Percentiles rank a stretch among this genome's conserved stretches.
phyloP scores from a whole-genome alignment of 2,113 vertebrate genomes.

The Strigops habroptila region DNA sequence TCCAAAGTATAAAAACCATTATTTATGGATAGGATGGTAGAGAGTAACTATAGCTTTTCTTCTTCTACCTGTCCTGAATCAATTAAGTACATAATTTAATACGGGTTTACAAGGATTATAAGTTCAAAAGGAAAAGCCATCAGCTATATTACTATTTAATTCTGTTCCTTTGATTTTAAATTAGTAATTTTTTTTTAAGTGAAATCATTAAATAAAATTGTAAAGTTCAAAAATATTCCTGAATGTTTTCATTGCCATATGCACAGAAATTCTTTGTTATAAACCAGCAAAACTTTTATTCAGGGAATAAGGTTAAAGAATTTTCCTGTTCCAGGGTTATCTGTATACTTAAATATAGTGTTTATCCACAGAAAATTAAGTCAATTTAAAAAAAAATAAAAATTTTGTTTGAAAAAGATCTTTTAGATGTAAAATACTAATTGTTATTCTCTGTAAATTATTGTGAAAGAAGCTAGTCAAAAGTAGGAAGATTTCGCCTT shows the following conservation, averaged over 20 bases:
- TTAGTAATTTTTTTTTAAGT: not conserved
- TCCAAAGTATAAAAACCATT: not conserved
- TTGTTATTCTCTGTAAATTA: not conserved
- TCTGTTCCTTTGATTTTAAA: not conserved
- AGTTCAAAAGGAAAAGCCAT: not conserved
- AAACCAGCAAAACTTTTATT: not conserved
- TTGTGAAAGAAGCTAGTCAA: not conserved
- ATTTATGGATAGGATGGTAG: not conserved
- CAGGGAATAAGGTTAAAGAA: not conserved
- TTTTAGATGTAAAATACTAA: not conserved
- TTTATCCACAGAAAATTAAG: not conserved
- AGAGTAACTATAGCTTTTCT: not conserved
- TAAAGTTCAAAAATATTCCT: not conserved
- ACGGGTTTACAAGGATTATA: not conserved
- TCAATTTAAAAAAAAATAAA: not conserved
- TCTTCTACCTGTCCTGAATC: not conserved
- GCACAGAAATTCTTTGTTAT: not conserved
- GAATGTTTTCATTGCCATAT: not conserved
- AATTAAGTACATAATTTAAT: not conserved
- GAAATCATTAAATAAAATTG: not conserved
- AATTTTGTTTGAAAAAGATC: not conserved
- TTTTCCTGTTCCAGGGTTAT: not conserved
- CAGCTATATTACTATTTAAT: not conserved
- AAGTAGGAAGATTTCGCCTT: not conserved
- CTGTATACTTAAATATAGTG: not conserved